phyloP scores from a whole-genome alignment of 2,888 invertebrate genomes.

The Orthonevra nobilis region DNA sequence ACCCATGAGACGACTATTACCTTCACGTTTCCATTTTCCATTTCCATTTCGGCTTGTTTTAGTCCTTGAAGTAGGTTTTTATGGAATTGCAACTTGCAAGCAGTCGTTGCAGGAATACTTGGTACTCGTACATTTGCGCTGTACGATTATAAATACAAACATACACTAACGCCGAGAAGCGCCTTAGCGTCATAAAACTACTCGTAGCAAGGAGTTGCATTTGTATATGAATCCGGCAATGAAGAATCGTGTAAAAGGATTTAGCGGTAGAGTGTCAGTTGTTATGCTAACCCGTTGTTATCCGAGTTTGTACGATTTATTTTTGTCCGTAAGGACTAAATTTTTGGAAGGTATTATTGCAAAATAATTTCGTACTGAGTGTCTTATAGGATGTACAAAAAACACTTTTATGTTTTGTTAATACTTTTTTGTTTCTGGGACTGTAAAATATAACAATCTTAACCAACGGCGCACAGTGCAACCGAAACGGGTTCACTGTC shows the following conservation, averaged over 20 bases:
- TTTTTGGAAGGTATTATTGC: conserved; percentile 57
- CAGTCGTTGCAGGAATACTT: too few relatives aligned
- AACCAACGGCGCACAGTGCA: too few relatives aligned
- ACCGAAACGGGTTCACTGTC: too few relatives aligned
- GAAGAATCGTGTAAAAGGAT: conserved; percentile 32
- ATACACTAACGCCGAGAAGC: conserved; percentile 1
- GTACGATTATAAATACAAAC: too few relatives aligned
- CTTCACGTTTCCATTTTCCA: conserved; percentile 40
- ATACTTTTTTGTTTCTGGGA: too few relatives aligned
- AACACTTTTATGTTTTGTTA: too few relatives aligned
- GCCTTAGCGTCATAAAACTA: conserved; percentile 33
- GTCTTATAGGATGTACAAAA: conserved; percentile 8
- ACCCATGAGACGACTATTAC: neutral
- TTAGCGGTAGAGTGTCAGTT: conserved; percentile 52
- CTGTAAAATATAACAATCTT: too few relatives aligned
- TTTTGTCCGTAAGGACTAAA: conserved; percentile 60
- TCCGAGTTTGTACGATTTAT: conserved; percentile 63
- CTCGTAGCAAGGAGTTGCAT: conserved; percentile 18
- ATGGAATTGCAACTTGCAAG: conserved; percentile 28
- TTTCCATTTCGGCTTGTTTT: conserved; percentile 65
- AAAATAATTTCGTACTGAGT: conserved; percentile 30
- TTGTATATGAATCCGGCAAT: conserved; percentile 18
- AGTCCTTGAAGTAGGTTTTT: conserved; percentile 52
- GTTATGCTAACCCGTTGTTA: conserved; percentile 62
- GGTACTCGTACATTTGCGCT: too few relatives aligned